phyloP scores from a whole-genome alignment of 2,113 vertebrate genomes.

The Trematocara macrostoma region DNA sequence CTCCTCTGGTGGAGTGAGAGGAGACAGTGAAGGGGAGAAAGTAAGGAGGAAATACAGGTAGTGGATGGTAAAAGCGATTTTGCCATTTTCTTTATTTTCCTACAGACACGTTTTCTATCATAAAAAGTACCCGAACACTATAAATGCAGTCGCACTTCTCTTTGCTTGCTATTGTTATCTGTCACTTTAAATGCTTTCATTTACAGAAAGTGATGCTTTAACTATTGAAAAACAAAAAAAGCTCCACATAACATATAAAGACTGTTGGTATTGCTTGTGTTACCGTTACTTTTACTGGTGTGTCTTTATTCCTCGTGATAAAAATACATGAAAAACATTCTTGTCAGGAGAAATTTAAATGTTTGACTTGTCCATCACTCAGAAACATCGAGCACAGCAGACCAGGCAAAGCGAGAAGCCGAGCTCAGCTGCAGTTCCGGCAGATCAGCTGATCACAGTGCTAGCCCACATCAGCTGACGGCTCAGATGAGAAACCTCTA shows the following conservation, averaged over 20 bases:
- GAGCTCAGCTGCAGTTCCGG: background rate
- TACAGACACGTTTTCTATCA: background rate
- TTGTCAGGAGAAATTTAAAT: background rate
- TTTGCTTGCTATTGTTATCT: background rate
- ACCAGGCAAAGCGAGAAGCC: background rate
- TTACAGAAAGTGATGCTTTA: background rate
- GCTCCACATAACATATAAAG: background rate
- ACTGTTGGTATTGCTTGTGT: background rate
- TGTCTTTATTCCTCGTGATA: background rate
- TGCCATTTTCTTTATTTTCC: background rate
- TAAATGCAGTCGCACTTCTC: background rate
- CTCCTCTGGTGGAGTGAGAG: constrained; percentile 79
- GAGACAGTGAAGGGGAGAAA: background rate
- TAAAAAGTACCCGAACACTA: background rate
- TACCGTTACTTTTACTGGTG: background rate
- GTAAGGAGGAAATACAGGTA: background rate
- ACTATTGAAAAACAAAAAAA: background rate
- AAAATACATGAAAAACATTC: background rate
- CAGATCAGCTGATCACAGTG: background rate
- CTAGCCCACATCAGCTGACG: background rate
- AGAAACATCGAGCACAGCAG: background rate
- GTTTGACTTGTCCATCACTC: background rate
- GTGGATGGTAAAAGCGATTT: background rate
- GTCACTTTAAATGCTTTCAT: background rate
- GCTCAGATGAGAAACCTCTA: background rate